phyloP scores from a whole-genome alignment of 2,113 vertebrate genomes.

The Melanocharis versteri region DNA sequence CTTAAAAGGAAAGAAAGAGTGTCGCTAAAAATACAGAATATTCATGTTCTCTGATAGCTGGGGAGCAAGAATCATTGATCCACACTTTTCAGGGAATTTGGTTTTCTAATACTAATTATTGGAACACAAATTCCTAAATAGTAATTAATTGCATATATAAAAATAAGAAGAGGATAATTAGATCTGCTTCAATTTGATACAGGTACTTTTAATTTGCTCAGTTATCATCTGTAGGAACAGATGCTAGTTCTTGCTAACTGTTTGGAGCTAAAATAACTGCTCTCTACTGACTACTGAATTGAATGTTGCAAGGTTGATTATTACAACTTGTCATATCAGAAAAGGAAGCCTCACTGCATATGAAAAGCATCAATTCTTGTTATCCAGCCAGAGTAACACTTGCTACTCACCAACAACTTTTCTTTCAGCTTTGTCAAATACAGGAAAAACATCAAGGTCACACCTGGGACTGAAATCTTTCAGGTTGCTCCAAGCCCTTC shows the following conservation, averaged over 20 bases:
- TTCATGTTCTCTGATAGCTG: not conserved
- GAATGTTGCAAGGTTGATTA: not conserved
- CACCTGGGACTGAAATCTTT: not conserved
- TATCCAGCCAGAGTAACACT: not conserved
- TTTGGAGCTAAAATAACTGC: not conserved
- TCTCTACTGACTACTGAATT: not conserved
- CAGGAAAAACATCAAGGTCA: not conserved
- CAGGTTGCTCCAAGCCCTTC: not conserved
- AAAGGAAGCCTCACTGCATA: not conserved
- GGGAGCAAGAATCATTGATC: not conserved
- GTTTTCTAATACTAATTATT: not conserved
- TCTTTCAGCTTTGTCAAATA: not conserved
- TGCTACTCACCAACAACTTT: not conserved
- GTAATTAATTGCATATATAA: not conserved
- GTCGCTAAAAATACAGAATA: not conserved
- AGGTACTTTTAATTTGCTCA: not conserved
- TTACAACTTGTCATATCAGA: not conserved
- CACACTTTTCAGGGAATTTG: not conserved
- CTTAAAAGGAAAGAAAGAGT: not conserved
- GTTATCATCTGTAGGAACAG: not conserved
- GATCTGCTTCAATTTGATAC: not conserved
- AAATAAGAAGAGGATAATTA: not conserved
- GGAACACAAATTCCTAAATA: not conserved
- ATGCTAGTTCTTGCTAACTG: not conserved
- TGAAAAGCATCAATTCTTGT: not conserved